Conservation (phyloP, 2,888 invertebrate species). For the Rhagonycha lutea region DNA sequence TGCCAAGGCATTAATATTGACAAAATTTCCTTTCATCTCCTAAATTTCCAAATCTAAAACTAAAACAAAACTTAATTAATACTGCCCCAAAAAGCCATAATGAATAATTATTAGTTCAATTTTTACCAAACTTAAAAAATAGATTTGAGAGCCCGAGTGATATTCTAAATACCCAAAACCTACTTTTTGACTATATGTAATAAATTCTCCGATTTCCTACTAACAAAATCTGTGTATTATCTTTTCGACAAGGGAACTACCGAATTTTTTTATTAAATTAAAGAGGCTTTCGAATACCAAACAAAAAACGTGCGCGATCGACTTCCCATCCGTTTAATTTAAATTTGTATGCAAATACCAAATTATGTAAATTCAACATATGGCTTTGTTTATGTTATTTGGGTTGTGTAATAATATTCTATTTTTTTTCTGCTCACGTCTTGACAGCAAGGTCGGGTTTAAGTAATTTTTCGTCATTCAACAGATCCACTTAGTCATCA, state of each 20-base stretch:
- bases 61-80: not conserved
- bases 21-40: not conserved
- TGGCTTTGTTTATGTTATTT: not conserved
- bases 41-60: not conserved
- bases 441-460: not conserved
- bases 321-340: not conserved
- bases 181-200: not conserved
- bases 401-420: not conserved
- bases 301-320: not conserved
- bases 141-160: no score
- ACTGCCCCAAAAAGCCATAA: not conserved
- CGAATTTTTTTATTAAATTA: not conserved
- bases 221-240: not conserved
- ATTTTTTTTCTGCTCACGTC: not conserved
- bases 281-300: not conserved
- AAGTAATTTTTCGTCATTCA: not conserved
- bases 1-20: not conserved
- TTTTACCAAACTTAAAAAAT: not conserved
- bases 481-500: not conserved
- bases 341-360: not conserved
- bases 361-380: not conserved
- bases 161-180: not conserved
- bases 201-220: not conserved
- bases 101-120: not conserved
- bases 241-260: not conserved